Conservation (phyloP, 2,113 vertebrate genomes). For the Brachirus orientalis region DNA sequence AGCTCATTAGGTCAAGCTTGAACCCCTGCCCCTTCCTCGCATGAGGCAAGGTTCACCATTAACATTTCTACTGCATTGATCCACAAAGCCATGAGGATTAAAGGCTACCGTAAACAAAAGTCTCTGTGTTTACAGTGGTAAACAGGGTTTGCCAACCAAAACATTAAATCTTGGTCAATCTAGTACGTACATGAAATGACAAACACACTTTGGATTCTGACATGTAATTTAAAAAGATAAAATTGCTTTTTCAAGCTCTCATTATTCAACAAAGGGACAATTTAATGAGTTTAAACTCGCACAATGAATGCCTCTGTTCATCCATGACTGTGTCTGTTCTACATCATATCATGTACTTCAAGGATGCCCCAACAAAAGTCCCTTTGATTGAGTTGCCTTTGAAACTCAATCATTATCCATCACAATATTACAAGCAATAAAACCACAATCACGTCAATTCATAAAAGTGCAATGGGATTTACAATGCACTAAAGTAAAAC, state of each 20-base stretch:
- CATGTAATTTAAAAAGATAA: neutral
- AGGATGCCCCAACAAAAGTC: slow-evolving; percentile 10
- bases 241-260: neutral
- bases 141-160: neutral
- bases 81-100: too few species aligned
- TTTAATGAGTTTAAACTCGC: slow-evolving; percentile 10
- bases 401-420: slow-evolving; percentile 11
- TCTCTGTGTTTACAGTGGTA: neutral
- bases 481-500: neutral
- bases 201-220: neutral
- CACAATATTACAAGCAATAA: neutral
- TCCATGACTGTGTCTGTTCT: slow-evolving; percentile 17
- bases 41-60: too few species aligned
- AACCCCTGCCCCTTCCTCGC: too few species aligned
- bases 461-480: neutral
- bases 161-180: neutral
- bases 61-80: too few species aligned
- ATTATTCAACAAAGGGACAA: neutral
- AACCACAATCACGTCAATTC: neutral
- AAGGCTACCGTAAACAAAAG: neutral
- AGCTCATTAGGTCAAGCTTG: too few species aligned
- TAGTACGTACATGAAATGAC: neutral
- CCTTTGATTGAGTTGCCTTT: slow-evolving; percentile 1
- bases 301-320: slow-evolving; percentile 18
- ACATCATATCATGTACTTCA: slow-evolving; percentile 20